Percentiles rank a stretch among this genome's conserved stretches.
Evolutionary conservation across 2,797 vertebrate genomes (phyloP).

Genomic region (Lycodopsis pacificus): DNA sequence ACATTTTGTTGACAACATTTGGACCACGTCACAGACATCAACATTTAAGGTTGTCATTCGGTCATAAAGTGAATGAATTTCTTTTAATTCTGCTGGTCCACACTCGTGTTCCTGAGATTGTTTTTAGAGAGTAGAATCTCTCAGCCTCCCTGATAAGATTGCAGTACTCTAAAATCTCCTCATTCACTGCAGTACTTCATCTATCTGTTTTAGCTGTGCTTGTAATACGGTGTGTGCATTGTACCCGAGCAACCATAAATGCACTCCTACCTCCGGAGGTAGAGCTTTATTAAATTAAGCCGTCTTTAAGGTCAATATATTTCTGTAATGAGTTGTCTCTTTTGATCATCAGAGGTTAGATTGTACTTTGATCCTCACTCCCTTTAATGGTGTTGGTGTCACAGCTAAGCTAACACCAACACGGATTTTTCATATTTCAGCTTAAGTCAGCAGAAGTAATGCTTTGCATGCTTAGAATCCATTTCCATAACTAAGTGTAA

Average conservation of each 20-base stretch:
- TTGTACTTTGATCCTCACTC: constrained; percentile 76
- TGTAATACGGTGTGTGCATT: constrained; percentile 67
- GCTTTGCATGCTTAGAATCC: constrained; percentile 99
- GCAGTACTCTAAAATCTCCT: constrained; percentile 38
- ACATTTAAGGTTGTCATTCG: constrained; percentile 8
- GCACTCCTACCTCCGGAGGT: constrained; percentile 69
- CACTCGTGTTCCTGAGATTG: constrained; percentile 7
- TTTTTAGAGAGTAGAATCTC: constrained; percentile 18
- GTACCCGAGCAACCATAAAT: constrained; percentile 64
- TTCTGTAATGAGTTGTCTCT: constrained; percentile 86
- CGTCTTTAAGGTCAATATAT: constrained; percentile 85
- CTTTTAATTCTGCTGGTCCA: constrained; percentile 5
- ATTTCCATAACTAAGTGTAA: constrained; percentile 99
- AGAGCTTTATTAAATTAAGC: constrained; percentile 83
- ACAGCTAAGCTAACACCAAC: constrained; percentile 65
- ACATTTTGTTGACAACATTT: constrained; percentile 3
- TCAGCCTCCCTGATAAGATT: constrained; percentile 29
- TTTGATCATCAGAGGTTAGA: constrained; percentile 84
- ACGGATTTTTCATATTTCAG: constrained; percentile 86
- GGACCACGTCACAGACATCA: constrained; percentile 5
- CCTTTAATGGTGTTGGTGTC: constrained; percentile 70
- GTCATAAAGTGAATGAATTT: constrained; percentile 24
- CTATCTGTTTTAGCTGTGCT: constrained; percentile 62
- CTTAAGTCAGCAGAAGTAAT: constrained; percentile 93
- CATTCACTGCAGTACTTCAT: constrained; percentile 49